Evolutionary conservation across 2,888 invertebrate genomes (phyloP).

Genomic region (Griposia aprilina): DNA sequence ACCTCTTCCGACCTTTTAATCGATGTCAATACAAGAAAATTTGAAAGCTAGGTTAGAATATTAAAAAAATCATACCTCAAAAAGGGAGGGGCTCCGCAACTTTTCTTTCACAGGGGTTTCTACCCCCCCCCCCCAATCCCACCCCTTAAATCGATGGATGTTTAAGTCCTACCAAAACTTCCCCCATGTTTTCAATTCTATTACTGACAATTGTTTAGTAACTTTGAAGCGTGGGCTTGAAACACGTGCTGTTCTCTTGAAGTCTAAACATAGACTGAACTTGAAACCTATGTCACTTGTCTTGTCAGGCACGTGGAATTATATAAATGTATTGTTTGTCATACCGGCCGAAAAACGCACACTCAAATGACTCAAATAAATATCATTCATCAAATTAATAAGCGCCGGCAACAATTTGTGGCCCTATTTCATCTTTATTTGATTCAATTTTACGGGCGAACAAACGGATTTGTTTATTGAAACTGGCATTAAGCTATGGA

Average conservation of each 20-base stretch:
- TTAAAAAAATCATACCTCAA: no score
- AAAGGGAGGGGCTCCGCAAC: no score
- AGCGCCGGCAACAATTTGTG: conserved; percentile 3
- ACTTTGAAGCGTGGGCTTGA: background rate
- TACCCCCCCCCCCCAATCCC: no score
- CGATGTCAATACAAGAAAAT: no score
- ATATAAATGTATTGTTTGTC: background rate
- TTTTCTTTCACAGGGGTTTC: no score
- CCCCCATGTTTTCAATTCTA: background rate
- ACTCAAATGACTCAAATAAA: conserved; percentile 7
- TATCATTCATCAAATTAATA: background rate
- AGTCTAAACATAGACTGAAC: conserved; percentile 8
- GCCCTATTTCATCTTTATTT: conserved; percentile 7
- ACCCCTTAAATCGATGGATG: no score
- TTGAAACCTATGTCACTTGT: background rate
- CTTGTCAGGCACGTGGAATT: background rate
- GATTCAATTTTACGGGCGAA: conserved; percentile 13
- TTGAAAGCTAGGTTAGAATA: no score
- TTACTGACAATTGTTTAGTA: background rate
- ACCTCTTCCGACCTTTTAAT: no score
- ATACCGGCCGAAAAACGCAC: background rate
- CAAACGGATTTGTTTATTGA: conserved; percentile 10
- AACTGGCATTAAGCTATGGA: conserved; percentile 14
- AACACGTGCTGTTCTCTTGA: background rate
- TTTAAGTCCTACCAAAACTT: background rate